Conservation (phyloP, 1,140 invertebrate genomes). For the Pomacea maculata region DNA sequence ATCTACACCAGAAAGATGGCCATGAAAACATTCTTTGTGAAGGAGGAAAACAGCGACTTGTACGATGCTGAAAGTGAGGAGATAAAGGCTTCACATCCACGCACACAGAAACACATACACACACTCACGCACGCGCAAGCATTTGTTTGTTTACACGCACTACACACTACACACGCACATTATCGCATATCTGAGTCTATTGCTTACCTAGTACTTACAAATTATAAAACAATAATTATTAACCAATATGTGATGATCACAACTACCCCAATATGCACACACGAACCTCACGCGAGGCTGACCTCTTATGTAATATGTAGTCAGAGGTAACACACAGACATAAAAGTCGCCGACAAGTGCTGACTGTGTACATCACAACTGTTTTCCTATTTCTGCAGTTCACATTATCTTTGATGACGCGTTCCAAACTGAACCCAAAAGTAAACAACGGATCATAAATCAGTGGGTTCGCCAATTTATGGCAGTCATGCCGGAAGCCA, state of each 20-base stretch:
- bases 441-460: constrained; percentile 95
- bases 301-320: too few species aligned
- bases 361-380: not conserved
- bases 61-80: constrained; percentile 89
- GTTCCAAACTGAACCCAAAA: constrained; percentile 88
- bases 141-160: too few species aligned
- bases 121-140: too few species aligned
- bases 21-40: constrained; percentile 86
- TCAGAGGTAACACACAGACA: too few species aligned
- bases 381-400: constrained; percentile 66
- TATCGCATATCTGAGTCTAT: too few species aligned
- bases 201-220: too few species aligned
- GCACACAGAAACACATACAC: not conserved
- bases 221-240: too few species aligned
- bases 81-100: not conserved
- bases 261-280: too few species aligned
- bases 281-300: too few species aligned
- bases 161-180: too few species aligned
- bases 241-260: too few species aligned
- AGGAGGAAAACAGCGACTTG: constrained; percentile 91
- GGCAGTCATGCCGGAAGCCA: constrained; percentile 91
- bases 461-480: constrained; percentile 93
- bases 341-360: too few species aligned
- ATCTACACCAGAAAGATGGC: constrained; percentile 67
- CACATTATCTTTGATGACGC: constrained; percentile 99